Evolutionary conservation across 2,113 vertebrate species (phyloP), one percentile per base, ranked within the genome.

Genomic region (Tautogolabrus adspersus): DNA sequence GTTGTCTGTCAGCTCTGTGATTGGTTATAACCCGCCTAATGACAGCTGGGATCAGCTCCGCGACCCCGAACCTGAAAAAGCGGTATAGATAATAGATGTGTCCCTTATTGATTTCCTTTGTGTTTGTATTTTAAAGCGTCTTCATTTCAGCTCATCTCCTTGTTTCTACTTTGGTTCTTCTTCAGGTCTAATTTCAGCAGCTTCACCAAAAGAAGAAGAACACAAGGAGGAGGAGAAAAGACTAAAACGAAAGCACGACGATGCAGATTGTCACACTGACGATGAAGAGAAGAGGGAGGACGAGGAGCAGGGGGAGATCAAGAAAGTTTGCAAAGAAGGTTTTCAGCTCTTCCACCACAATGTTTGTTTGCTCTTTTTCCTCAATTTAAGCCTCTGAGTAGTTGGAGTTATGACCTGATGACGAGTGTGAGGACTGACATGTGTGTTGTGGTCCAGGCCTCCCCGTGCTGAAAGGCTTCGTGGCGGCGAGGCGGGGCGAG

Each of bases 321-420:
- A 98, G 96, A 98, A 97, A 97, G 96, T 98, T 96, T 99, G 96
- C 97, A 99, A 96, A 98, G 97, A 99, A 99, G 98, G 98, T 99
- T 97, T 98, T 98, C 96, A 95, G 95, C 96, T 95, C 77, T 96
- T 96, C 77, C 87, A 89, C 73, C 86, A 80, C 85, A 82, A 81
- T 75, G 88, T 91, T 91, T 87, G 73, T 91, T 74, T 81, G 47
- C 84, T 66, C 86, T 44, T 60, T 46, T 75, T 70, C 46, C 77
- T 87, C 56, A 2, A 18, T 49, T 30, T 68, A 38, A 65, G 56
- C 22, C 21, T 70, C 59, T 12, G 66, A 59, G 58, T 6, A 46
- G 62, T 42, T 18, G 38, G 34, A 61, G 26, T 26, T 23, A 9
- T 34, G 54, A 15, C 47, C 18, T 11, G 19, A 30, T 7, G 47